Evolutionary conservation across 2,113 vertebrate species (phyloP), one percentile per base, ranked within the genome.

Genomic region (Miniopterus natalensis): DNA sequence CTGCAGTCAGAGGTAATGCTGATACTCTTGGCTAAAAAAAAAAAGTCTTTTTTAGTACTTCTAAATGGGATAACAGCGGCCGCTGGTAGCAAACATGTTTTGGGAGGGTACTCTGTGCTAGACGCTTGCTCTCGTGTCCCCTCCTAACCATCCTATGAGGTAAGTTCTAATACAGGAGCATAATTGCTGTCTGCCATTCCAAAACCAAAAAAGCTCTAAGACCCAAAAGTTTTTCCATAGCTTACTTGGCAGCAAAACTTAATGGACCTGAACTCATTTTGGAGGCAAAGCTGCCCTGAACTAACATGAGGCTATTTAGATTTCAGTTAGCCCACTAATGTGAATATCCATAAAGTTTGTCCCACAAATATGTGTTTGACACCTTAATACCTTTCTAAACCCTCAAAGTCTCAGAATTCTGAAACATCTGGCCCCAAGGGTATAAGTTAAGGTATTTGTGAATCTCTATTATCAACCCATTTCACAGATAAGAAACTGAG

Each of bases 141-240:
- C 59, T 92, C 70, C 77, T 83, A 81, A 92, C 83, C 71, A 49
- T 73, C n/a, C 51, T 65, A 68, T 88, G 94, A 95, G 73, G 80
- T 92, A 92, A 97, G 71, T 90, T 96, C 94, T 95, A 96, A 95
- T 36, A 92, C 77, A 88, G 73, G 77, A 95, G 65, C 55, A 63
- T 92, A 95, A 97, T 77, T 95, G 95, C 92, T 88, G 40, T 87
- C 68, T 93, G 90, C 92, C 73, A 92, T 81, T 95, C 90, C 40
- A 68, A 95, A 92, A 95, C 90, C 83, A 59, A 85, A 96, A 92
- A 87, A 94, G 79, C 90, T 92, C 94, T 92, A 55, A 92, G 92
- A 57, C 51, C 55, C 53, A 65, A 47, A 42, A 78, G 49, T 71
- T 81, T 95, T 90, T 75, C 51, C 77, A 85, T 88, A 88, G 97